phyloP scores from a whole-genome alignment of 2,113 vertebrate genomes.

The Istiophorus platypterus region DNA sequence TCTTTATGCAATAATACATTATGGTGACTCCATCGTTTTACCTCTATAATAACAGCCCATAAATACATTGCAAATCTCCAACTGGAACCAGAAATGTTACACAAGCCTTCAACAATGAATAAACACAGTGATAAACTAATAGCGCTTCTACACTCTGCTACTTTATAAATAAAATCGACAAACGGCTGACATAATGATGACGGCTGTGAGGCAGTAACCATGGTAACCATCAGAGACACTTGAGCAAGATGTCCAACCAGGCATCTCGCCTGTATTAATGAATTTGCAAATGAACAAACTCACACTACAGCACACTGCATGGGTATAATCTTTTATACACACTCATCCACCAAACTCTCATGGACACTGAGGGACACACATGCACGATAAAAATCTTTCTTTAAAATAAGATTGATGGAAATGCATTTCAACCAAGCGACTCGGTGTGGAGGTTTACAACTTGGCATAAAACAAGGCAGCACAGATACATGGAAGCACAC shows the following conservation, averaged over 20 bases:
- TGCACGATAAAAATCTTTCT: background rate
- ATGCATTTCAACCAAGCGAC: background rate
- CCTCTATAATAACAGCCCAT: slow-evolving; percentile 1
- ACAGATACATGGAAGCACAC: background rate
- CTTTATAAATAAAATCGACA: slow-evolving; percentile 88
- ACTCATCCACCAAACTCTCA: background rate
- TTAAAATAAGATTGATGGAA: background rate
- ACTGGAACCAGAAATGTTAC: slow-evolving; percentile 12
- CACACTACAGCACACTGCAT: slow-evolving; percentile 38
- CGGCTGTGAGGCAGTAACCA: slow-evolving; percentile 83
- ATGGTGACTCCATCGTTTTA: background rate
- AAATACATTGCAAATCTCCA: slow-evolving; percentile 18
- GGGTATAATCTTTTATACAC: background rate
- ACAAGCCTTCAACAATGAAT: slow-evolving; percentile 31
- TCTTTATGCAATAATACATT: slow-evolving; percentile 22
- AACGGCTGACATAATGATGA: slow-evolving; percentile 86
- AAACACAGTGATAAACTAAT: slow-evolving; percentile 27
- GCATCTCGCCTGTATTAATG: slow-evolving; percentile 83
- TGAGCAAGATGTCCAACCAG: slow-evolving; percentile 81
- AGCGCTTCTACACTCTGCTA: slow-evolving; percentile 78
- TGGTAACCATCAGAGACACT: slow-evolving; percentile 88
- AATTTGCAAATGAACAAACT: slow-evolving; percentile 68
- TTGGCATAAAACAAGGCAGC: slow-evolving; percentile 1
- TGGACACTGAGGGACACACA: background rate
- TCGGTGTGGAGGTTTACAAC: background rate